Conservation (phyloP, 1,140 invertebrate genomes). For the Sarcophaga peregrina region DNA sequence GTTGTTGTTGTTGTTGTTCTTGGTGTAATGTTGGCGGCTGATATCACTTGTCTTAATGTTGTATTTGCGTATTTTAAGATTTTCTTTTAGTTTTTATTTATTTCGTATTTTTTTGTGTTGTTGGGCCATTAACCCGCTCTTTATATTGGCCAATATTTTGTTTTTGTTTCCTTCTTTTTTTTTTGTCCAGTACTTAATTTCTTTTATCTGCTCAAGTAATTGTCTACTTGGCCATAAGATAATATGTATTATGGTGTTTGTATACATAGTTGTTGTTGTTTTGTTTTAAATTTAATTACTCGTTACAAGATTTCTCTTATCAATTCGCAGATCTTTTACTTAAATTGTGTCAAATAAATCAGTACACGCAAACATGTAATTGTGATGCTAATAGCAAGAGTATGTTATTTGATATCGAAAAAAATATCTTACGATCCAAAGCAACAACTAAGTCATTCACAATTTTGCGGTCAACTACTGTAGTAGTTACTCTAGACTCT, state of each 20-base stretch:
- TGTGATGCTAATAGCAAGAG: not conserved
- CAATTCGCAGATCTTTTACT: slow-evolving; percentile 3
- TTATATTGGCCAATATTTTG: not conserved
- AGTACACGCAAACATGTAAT: slow-evolving; percentile 24
- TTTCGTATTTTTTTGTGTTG: not conserved
- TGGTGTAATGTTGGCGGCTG: not conserved
- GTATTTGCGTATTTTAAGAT: not conserved
- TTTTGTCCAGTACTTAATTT: not conserved
- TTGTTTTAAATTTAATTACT: not conserved
- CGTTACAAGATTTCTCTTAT: slow-evolving; percentile 15
- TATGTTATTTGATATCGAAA: slow-evolving; percentile 11
- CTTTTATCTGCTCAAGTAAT: not conserved
- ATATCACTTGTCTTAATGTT: not conserved
- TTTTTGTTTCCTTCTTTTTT: too few species aligned
- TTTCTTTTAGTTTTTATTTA: not conserved
- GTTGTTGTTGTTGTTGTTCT: not conserved
- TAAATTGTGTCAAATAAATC: slow-evolving; percentile 8
- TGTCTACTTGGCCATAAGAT: not conserved
- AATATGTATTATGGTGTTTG: not conserved
- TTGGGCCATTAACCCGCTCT: not conserved
- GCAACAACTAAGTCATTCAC: not conserved
- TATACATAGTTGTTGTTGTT: not conserved
- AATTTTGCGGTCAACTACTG: not conserved
- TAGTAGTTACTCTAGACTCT: not conserved
- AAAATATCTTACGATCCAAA: not conserved